These are phyloP conservation scores for Eupithecia subfuscata DNA, from an alignment of 2,888 invertebrate genomes.

Conservation along the genomic window DNA sequence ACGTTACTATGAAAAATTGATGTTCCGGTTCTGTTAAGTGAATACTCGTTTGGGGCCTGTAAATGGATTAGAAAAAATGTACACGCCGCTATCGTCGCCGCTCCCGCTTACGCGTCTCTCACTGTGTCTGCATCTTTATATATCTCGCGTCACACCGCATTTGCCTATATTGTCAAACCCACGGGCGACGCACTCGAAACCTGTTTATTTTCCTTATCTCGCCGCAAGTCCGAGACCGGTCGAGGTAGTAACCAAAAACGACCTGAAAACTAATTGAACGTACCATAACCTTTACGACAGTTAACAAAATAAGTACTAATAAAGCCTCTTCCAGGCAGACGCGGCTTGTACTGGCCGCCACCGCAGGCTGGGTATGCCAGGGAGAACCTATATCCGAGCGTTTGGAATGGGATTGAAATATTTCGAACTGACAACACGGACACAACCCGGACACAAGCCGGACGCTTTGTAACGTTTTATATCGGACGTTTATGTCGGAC, in stretches of 20 bases:
- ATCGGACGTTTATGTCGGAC: too few species aligned
- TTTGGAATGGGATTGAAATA: not conserved
- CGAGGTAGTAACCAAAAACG: slow-evolving; percentile 44
- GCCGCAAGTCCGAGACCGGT: slow-evolving; percentile 64
- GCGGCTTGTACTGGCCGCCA: not conserved
- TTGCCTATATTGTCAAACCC: slow-evolving; percentile 64
- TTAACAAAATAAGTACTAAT: slow-evolving; percentile 6
- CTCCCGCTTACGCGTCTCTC: not conserved
- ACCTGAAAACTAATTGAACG: slow-evolving; percentile 28
- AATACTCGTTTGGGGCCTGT: not conserved
- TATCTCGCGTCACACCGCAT: slow-evolving; percentile 46
- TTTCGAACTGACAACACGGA: too few species aligned
- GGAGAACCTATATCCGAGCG: not conserved
- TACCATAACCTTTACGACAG: slow-evolving; percentile 16
- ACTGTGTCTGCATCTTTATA: not conserved
- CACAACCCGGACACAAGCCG: too few species aligned
- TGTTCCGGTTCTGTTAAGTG: not conserved
- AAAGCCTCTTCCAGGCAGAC: not conserved
- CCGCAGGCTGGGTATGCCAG: not conserved
- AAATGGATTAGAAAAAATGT: not conserved
- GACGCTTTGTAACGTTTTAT: too few species aligned
- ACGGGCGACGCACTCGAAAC: slow-evolving; percentile 63
- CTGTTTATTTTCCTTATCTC: slow-evolving; percentile 62
- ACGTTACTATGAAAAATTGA: slow-evolving; percentile 2
- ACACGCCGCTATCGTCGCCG: not conserved